These are phyloP conservation scores for Glaucidium brasilianum DNA, from an alignment of 2,113 vertebrate species.

Conservation along the genomic window DNA sequence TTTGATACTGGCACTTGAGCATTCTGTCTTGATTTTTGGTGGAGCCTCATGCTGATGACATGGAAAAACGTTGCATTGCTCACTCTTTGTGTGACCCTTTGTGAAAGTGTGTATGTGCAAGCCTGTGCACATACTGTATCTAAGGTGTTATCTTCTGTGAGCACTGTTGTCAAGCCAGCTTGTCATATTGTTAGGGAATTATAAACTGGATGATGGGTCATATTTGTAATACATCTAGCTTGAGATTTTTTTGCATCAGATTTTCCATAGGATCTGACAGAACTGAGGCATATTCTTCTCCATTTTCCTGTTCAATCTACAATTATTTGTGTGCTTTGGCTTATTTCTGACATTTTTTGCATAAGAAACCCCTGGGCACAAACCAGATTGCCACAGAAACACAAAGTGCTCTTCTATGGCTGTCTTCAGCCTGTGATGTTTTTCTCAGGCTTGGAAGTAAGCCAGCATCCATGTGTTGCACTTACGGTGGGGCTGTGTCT, in stretches of 20 bases:
- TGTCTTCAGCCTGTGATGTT: not conserved
- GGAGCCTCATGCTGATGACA: not conserved
- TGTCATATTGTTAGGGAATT: not conserved
- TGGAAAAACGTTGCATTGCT: not conserved
- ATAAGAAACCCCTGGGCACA: not conserved
- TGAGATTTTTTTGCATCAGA: not conserved
- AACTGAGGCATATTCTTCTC: not conserved
- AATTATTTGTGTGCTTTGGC: not conserved
- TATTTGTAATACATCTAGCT: not conserved
- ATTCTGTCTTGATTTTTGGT: not conserved
- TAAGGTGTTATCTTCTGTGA: not conserved
- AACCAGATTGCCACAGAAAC: not conserved
- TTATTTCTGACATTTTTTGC: rapidly evolving
- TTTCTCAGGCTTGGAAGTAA: not conserved
- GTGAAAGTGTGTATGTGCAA: not conserved
- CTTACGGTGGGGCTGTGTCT: not conserved
- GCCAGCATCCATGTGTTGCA: not conserved
- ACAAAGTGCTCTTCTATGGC: not conserved
- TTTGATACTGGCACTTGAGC: not conserved
- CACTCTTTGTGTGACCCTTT: not conserved
- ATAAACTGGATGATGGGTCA: not conserved
- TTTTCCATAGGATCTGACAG: not conserved
- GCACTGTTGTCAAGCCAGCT: not conserved
- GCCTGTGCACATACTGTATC: not conserved
- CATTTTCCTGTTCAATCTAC: not conserved